Evolutionary conservation across 2,113 vertebrate species (phyloP).

Genomic region (Urocolius indicus): DNA sequence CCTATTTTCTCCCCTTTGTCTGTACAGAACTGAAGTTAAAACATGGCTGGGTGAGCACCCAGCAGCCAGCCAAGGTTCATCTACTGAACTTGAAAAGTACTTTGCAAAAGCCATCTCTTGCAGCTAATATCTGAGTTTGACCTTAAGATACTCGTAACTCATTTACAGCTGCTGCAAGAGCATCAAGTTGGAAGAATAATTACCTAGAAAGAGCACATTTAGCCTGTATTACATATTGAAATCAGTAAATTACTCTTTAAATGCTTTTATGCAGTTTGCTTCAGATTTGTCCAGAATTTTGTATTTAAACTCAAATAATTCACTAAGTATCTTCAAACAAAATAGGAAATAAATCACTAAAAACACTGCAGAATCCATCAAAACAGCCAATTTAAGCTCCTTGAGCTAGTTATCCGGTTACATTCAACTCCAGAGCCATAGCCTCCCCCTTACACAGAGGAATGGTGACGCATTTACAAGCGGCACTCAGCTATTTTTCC

Average conservation of each 20-base stretch:
- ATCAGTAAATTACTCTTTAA: neutral
- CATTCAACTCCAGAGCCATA: neutral
- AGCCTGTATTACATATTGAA: neutral
- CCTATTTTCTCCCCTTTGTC: neutral
- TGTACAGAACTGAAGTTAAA: neutral
- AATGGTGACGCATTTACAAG: neutral
- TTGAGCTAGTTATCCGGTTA: neutral
- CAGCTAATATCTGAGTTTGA: neutral
- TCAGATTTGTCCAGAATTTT: neutral
- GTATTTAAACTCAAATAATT: neutral
- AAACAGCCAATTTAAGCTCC: neutral
- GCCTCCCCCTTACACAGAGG: neutral
- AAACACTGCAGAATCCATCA: neutral
- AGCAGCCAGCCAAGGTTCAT: neutral
- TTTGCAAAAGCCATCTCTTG: neutral
- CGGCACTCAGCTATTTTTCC: neutral
- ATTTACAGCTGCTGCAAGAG: neutral
- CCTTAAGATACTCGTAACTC: neutral
- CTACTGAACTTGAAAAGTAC: neutral
- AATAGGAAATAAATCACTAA: neutral
- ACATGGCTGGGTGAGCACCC: rapidly evolving
- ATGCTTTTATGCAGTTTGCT: neutral
- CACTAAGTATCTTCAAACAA: neutral
- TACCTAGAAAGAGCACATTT: neutral
- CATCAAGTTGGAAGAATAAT: neutral